A percentile compares a stretch with the other conserved stretches of the same genome.
phyloP scores from a whole-genome alignment of 2,113 vertebrate genomes.

The Herpailurus yagouaroundi region DNA sequence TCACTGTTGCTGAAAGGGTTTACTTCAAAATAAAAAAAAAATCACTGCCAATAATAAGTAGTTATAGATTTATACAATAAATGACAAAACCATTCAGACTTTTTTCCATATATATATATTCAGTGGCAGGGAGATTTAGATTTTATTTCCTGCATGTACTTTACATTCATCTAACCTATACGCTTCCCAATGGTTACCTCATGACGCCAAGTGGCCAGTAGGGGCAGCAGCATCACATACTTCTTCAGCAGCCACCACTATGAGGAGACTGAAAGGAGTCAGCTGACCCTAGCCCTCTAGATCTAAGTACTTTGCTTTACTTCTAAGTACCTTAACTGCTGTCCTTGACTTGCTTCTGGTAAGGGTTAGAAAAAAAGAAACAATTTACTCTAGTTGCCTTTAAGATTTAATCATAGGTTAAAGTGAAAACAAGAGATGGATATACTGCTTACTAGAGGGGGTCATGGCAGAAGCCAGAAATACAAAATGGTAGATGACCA shows the following conservation, averaged over 20 bases:
- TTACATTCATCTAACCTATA: neutral
- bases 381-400: neutral
- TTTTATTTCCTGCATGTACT: neutral
- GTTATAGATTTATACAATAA: neutral
- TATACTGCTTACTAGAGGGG: constrained; percentile 1
- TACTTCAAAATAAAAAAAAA: neutral
- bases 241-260: neutral
- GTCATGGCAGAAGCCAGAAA: neutral
- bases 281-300: neutral
- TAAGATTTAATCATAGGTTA: constrained; percentile 49
- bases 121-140: neutral
- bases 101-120: neutral
- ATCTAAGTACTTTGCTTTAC: neutral
- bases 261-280: neutral
- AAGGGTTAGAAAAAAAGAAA: constrained; percentile 26
- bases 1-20: constrained; percentile 12
- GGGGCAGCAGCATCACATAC: constrained; percentile 17
- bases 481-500: neutral
- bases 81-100: neutral
- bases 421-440: constrained; percentile 9
- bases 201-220: constrained; percentile 54
- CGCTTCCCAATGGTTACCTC: neutral
- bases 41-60: neutral
- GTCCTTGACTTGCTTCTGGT: neutral
- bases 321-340: neutral